Percentiles rank a stretch among this genome's conserved stretches.
These are phyloP conservation scores for Lapara coniferarum DNA, from an alignment of 2,888 invertebrate genomes.

Conservation along the genomic window DNA sequence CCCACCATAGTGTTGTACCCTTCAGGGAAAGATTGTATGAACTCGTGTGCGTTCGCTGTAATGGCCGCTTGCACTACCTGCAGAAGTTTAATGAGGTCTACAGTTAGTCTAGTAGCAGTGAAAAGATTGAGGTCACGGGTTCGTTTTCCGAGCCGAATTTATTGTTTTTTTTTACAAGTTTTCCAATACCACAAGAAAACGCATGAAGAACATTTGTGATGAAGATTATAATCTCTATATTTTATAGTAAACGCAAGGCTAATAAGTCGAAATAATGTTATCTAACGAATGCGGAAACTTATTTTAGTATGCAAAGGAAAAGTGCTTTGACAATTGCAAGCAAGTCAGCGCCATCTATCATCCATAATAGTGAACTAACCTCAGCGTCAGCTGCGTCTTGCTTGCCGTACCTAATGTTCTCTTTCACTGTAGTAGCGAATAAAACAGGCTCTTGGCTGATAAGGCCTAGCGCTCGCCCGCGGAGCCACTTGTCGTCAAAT, in stretches of 20 bases:
- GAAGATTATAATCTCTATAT: too few relatives aligned
- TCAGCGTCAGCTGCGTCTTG: conserved; percentile 87
- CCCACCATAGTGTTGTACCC: conserved; percentile 95
- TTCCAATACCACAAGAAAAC: too few relatives aligned
- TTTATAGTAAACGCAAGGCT: too few relatives aligned
- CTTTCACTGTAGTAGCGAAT: conserved; percentile 94
- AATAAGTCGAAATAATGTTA: too few relatives aligned
- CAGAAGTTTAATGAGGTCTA: neutral
- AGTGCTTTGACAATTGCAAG: too few relatives aligned
- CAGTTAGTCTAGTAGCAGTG: neutral
- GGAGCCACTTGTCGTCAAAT: conserved; percentile 92
- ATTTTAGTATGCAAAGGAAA: too few relatives aligned
- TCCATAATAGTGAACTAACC: conserved; percentile 60
- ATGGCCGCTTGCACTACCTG: conserved; percentile 91
- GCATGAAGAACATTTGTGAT: too few relatives aligned
- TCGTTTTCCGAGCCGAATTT: too few relatives aligned
- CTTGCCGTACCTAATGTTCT: conserved; percentile 96
- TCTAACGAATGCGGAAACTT: too few relatives aligned
- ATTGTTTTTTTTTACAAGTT: too few relatives aligned
- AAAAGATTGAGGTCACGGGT: too few relatives aligned
- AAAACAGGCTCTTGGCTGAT: conserved; percentile 97
- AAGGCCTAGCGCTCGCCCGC: conserved; percentile 92
- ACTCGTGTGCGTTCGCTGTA: conserved; percentile 96
- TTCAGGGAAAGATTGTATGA: conserved; percentile 90
- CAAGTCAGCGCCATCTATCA: neutral